Evolutionary conservation across 2,888 invertebrate species (phyloP), one percentile per base, ranked within the genome.

Genomic region (Agriopis leucophaearia): DNA sequence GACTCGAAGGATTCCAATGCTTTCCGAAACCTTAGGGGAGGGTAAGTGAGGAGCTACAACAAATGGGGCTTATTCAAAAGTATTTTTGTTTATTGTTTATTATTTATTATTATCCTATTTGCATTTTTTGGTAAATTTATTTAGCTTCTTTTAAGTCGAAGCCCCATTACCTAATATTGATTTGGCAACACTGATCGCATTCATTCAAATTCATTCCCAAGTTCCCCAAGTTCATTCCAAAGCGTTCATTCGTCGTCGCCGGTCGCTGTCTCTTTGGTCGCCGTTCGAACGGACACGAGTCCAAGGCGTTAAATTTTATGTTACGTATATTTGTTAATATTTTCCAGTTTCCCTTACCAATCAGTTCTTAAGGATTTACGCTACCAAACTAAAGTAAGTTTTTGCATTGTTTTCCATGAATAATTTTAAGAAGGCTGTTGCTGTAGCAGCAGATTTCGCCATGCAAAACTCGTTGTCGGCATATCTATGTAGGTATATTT

Each of bases 261-360:
- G n/a, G n/a, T n/a, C n/a, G n/a, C n/a, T n/a, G n/a, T n/a, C n/a
- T n/a, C n/a, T n/a, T n/a, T n/a, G n/a, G n/a, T n/a, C 3, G 18
- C 42, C 42, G 27, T 27, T 42, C 12, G 55, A n/a, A 44, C 42
- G 18, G 55, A 55, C 55, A 55, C 55, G 55, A 55, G 55, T 55
- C 13, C 55, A 55, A 55, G 8, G 18, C n/a, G 42, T 55, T 42
- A 40, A 18, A 65, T 62, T 65, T 55, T 44, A 27, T 13, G 18
- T 44, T 55, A 54, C 27, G 27, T 27, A 15, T 54, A 15, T 54
- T 54, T 38, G 12, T 13, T 40, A 15, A 40, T 18, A 54, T 38
- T 38, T 54, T 13, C 27, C 13, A 27, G 27, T 27, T 42, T 27
- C n/a, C 12, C 16, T 27, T 27, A 8, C 38, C 38, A 3, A 13